These are phyloP conservation scores for Hofmannophila pseudospretella DNA, from an alignment of 2,888 invertebrate genomes.

Conservation along the genomic window DNA sequence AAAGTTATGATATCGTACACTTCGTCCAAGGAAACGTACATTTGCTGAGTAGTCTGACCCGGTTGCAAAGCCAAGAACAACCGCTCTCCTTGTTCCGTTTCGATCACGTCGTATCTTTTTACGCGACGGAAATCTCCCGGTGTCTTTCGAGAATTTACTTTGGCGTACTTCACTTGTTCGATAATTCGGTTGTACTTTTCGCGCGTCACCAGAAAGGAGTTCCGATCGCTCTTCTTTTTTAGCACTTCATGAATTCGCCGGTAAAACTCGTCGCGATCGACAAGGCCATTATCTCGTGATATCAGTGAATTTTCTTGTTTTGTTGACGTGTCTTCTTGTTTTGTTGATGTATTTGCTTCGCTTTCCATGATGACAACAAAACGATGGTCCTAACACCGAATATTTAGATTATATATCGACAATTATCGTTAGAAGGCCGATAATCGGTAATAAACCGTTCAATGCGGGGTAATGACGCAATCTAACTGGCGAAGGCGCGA, in stretches of 20 bases:
- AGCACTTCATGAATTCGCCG: constrained; percentile 30
- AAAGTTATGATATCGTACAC: constrained; percentile 45
- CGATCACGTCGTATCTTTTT: constrained; percentile 36
- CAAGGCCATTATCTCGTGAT: too few relatives aligned
- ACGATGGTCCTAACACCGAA: neutral
- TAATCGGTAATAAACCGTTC: too few relatives aligned
- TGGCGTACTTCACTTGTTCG: constrained; percentile 36
- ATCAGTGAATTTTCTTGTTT: too few relatives aligned
- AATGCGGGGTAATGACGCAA: constrained; percentile 12
- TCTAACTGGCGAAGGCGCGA: constrained; percentile 24
- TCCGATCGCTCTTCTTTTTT: constrained; percentile 24
- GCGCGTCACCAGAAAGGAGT: constrained; percentile 34
- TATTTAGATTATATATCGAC: too few relatives aligned
- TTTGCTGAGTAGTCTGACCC: constrained; percentile 22
- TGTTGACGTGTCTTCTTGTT: too few relatives aligned
- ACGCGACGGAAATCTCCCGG: constrained; percentile 38
- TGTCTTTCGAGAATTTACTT: constrained; percentile 24
- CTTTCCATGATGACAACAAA: too few relatives aligned
- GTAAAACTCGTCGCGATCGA: constrained; percentile 37
- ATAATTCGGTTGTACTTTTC: constrained; percentile 32
- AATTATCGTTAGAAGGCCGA: too few relatives aligned
- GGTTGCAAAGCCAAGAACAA: constrained; percentile 23
- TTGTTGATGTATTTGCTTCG: too few relatives aligned
- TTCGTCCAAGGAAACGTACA: constrained; percentile 40
- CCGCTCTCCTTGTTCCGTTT: constrained; percentile 34